Evolutionary conservation across 2,888 invertebrate species (phyloP), one percentile per base, ranked within the genome.

Genomic region (Hypselothyrea guttata): DNA sequence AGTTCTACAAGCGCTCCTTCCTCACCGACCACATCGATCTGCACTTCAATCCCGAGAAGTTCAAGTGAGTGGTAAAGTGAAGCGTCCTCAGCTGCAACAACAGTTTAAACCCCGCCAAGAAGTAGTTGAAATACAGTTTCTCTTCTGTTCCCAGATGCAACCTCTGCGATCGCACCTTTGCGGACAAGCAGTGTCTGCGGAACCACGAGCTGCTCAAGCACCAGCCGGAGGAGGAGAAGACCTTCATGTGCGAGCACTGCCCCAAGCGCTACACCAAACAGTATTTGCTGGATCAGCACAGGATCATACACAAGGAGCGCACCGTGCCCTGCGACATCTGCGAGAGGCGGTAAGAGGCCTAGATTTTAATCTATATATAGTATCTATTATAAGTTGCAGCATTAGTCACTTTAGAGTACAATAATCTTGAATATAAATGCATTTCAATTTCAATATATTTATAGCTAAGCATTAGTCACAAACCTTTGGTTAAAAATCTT

Each of bases 1-100:
- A 89, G 57, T 88, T 89, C 35, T 87, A 84, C 37, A 88, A 88
- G 37, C 84, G 89, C 1, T 84, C 87, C 4, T 79, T 87, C 7
- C 78, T 90, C 37, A 82, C 89, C 4, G 90, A 89, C 45, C 90
- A 90, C 54, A 87, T 90, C 1, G 87, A 88, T 37, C 84, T 87
- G 1, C 90, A 90, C 62, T 53, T 85, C 7, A 86, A 90, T 78
- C 90, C 90, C 1, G 88, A 89, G 54, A 86, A 87, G 57, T 90
- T 88, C 46, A 90, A 88, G 88, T 88, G 78, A 71, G 70, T 73
- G 65, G 71, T 73, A 67, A 63, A 58, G 71, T 76, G 62, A 42
- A 15, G 48, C 55, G 48, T 55, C 52, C 11, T 42, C 37, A 28
- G 15, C 15, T 15, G 1, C 0, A 1, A 11, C 22, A 15, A n/a